Evolutionary conservation across 2,797 vertebrate genomes (phyloP), one percentile per base, ranked within the genome.

Genomic region (Anguilla obscura): DNA sequence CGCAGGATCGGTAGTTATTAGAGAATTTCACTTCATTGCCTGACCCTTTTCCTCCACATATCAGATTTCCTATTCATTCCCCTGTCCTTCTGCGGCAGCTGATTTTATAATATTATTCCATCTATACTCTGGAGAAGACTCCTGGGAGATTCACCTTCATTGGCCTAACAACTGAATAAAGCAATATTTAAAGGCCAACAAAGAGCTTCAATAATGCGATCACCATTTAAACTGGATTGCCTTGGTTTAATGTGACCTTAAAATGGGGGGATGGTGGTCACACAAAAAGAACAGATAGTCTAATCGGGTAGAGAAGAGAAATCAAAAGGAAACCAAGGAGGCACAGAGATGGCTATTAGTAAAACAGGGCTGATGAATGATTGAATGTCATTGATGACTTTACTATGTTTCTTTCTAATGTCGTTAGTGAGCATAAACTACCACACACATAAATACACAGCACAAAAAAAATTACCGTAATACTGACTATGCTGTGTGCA

Each of bases 41-140:
- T 97, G 97, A 98, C 97, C 97, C 97, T 97, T 97, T 97, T 97
- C 97, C 96, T 96, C 95, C 93, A 95, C 95, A 97, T 97, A 97
- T 96, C 96, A 97, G 96, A 97, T 97, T 97, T 98, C 96, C 95
- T 96, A 97, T 97, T 98, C 98, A 98, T 99, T 98, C 98, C 88
- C 95, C 96, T 95, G 96, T 97, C 97, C 96, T 97, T 96, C 95
- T 95, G 96, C 96, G 96, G 96, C 97, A 93, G 94, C 91, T 93
- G 95, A 96, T 94, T 96, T 97, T 98, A 97, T 97, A 98, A 98
- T 97, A 98, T 97, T 97, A 96, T 96, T 98, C 97, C 97, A 98
- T 99, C 98, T 98, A 98, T 98, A 98, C 97, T 97, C 97, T 93
- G 95, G 95, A 97, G 96, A 96, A 94, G 95, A 93, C 98, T 97